Percentiles rank a stretch among this genome's conserved stretches.
Evolutionary conservation across 2,113 vertebrate genomes (phyloP).

Genomic region (Mungos mungo): DNA sequence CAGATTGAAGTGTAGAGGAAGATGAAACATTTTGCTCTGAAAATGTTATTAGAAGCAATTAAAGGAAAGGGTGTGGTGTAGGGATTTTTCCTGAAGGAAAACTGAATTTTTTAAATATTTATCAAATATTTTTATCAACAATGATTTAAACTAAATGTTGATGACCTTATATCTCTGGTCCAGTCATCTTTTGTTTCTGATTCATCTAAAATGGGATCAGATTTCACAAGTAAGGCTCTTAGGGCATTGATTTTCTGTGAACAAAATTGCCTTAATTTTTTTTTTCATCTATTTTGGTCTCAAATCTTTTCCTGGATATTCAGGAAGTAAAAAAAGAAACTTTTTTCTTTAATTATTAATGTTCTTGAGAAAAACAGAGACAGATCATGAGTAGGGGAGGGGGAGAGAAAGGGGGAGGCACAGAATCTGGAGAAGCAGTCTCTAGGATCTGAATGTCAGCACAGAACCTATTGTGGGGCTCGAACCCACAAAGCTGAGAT

Average conservation of each 20-base stretch:
- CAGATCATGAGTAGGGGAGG: too few relatives aligned
- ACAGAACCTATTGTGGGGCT: too few relatives aligned
- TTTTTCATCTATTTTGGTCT: neutral
- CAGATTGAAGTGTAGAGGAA: neutral
- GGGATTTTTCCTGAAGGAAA: neutral
- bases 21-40: neutral
- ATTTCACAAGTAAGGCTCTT: neutral
- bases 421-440: too few relatives aligned
- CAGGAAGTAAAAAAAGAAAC: neutral
- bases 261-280: neutral
- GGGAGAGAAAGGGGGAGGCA: too few relatives aligned
- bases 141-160: neutral
- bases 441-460: too few relatives aligned
- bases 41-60: neutral
- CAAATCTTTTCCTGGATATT: neutral
- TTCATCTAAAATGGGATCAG: neutral
- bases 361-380: too few relatives aligned
- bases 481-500: too few relatives aligned
- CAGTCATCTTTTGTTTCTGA: neutral
- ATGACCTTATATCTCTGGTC: neutral
- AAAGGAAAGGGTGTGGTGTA: neutral
- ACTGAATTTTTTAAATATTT: neutral
- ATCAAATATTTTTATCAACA: slow-evolving; percentile 2
- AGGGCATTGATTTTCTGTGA: slow-evolving; percentile 4
- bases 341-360: too few relatives aligned